Base-by-base conservation (phyloP, 1,140 invertebrate species). In the Drosophila bocqueti region DNA sequence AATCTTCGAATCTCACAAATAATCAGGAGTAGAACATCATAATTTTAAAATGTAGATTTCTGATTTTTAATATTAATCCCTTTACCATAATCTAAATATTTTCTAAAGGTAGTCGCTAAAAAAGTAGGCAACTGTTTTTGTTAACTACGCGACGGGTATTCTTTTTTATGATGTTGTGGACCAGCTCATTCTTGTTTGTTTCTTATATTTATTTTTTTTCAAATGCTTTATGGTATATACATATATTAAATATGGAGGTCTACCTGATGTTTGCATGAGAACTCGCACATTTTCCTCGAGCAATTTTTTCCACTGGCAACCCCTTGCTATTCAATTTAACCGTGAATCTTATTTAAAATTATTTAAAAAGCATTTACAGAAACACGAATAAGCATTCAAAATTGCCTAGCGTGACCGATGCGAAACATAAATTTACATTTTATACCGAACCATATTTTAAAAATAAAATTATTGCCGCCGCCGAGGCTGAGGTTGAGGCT, bases 391-490 rank as follows among this genome's bases (percentile, higher is more conserved):
- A 68, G 75, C 76, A 47, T 78, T 69, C 45, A 59, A 54, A 79
- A 79, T 79, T 59, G 34, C 47, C 38, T 62, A 76, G 65, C 80
- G 52, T 73, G 62, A 63, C 84, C 46, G 87, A 86, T 63, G 61
- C 24, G 11, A 45, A 60, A 83, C 83, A 86, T 67, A 64, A 75
- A 83, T 83, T 80, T 77, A 64, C 74, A 75, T 87, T 86, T 84
- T 71, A 49, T 31, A 65, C 66, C 59, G 63, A 74, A 79, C 54
- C 63, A 73, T 43, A 76, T 68, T 82, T 83, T 76, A 68, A 79
- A 57, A 57, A 62, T 74, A 81, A 87, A 66, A 81, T 84, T 83
- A 87, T 84, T 77, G 84, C 68, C 78, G 66, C 78, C 52, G 81
- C 54, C 49, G 77, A 71, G 73, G 49, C 65, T 78, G 67, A 40